Evolutionary conservation across 2,888 invertebrate species (phyloP), one percentile per base, ranked within the genome.

Genomic region (Gastrophysa polygoni): DNA sequence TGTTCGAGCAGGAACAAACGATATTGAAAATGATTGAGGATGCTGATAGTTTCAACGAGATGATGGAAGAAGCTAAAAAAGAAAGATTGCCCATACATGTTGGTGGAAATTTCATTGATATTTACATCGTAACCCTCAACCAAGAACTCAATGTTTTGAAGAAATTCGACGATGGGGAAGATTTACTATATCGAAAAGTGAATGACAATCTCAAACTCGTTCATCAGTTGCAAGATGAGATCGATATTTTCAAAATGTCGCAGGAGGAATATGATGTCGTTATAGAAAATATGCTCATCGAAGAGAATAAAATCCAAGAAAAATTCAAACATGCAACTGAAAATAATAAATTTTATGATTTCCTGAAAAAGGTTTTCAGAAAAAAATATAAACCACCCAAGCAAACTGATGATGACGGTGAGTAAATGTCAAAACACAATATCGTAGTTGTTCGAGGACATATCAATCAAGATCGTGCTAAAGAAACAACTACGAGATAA

Each of bases 331-430:
- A 71, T 14, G 82, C 80, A 24, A 84, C 88, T 0, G 85, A 84
- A 44, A 89, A 91, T 57, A 90, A 91, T 75, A 92, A 91, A 77
- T 95, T 91, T 77, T 86, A 86, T 5, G 89, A 91, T 71, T 95
- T 93, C 75, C 80, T 96, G 44, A 85, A 87, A 17, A 88, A 89
- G 73, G 93, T 96, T 58, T 95, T 91, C 75, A 91, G 89, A 75
- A 95, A 93, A 77, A 93, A 91, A 74, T 92, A 89, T 73, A 90
- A 90, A 65, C 86, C 89, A 5, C 88, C 88, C 0, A 90, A 90
- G 73, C 82, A 82, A 0, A 81, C 75, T 51, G 84, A 82, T 50
- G 85, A 84, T 4, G 84, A 85, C 59, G 86, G 85, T 82, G 73
- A 71, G 59, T 62, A n/a, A n/a, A n/a, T n/a, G n/a, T n/a, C n/a